These are phyloP conservation scores for Drosophila affinis DNA, from an alignment of 2,888 invertebrate genomes.

Conservation along the genomic window DNA sequence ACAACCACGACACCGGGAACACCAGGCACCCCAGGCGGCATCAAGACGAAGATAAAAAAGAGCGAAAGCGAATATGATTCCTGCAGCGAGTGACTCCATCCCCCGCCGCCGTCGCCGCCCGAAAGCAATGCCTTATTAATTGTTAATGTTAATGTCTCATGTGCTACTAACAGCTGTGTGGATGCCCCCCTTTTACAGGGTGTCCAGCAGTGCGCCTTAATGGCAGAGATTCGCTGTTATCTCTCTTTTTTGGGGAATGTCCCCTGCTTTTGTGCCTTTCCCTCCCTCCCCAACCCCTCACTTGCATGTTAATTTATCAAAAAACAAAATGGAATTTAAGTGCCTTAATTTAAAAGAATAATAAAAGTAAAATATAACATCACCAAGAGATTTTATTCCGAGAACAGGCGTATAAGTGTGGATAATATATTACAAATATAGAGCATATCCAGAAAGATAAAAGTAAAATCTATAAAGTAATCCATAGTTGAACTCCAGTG, in stretches of 20 bases:
- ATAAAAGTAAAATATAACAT: slow-evolving; percentile 42
- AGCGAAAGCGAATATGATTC: slow-evolving; percentile 83
- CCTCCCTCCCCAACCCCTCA: not conserved
- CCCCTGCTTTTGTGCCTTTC: slow-evolving; percentile 19
- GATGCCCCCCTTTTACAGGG: not conserved
- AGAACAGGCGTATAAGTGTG: not conserved
- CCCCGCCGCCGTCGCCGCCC: slow-evolving; percentile 15
- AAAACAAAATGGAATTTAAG: slow-evolving; percentile 61
- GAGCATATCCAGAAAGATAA: not conserved
- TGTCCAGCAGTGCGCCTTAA: slow-evolving; percentile 8
- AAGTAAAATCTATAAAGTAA: no score
- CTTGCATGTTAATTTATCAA: slow-evolving; percentile 67
- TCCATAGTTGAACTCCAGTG: no score
- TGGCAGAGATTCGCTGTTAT: not conserved
- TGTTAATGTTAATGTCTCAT: slow-evolving; percentile 63
- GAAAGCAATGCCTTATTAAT: slow-evolving; percentile 50
- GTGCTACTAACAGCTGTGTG: slow-evolving; percentile 36
- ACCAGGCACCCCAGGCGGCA: slow-evolving; percentile 33
- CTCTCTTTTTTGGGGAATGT: not conserved
- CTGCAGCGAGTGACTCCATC: slow-evolving; percentile 77
- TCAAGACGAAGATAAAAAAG: slow-evolving; percentile 65
- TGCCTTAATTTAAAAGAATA: slow-evolving; percentile 66
- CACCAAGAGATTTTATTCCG: slow-evolving; percentile 38
- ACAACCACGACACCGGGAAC: slow-evolving; percentile 44
- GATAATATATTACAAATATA: no score